Base-by-base conservation (phyloP, 2,797 vertebrate species). In the Myotis daubentonii region DNA sequence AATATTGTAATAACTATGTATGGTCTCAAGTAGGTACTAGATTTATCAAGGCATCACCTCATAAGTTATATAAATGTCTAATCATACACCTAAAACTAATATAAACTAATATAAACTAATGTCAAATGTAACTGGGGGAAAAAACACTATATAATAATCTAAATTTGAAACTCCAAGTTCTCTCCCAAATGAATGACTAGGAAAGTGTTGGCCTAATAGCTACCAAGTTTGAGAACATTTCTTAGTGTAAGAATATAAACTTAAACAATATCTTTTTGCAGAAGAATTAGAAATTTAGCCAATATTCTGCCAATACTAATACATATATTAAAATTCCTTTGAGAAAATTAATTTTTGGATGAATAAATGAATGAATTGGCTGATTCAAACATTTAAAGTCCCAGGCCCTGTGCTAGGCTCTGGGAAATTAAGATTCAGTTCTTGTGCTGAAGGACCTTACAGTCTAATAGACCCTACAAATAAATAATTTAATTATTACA, bases 361-460 rank as follows among this genome's bases (percentile, higher is more conserved):
- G 83, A 84, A 95, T 51, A 83, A 12, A 72, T 57, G 38, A 89
- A 62, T 53, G 83, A 60, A 92, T 8, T 60, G 33, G 68, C 1
- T 70, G 47, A 89, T 23, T 87, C 51, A 71, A 89, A 92, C 20
- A 83, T 71, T 83, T 47, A 84, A 90, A 85, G n/a, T 75, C 89
- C 38, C 25, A 88, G 62, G 38, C 15, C 71, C 41, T 19, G 62
- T 41, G 17, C 57, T 91, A 86, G 68, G 22, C 30, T 80, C 87
- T 96, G 22, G 20, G 51, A 95, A 95, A 38, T 80, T 49, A 85
- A 89, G 89, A 91, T 57, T 70, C 49, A 87, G 55, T 65, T 36
- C 53, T 55, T 88, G 30, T 47, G 23, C 60, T 75, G 72, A 92
- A 87, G 68, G 20, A 65, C 36, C 47, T 81, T 47, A 81, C 4